Evolutionary conservation across 2,888 invertebrate species (phyloP).

Genomic region (Ganaspis brasiliensis): DNA sequence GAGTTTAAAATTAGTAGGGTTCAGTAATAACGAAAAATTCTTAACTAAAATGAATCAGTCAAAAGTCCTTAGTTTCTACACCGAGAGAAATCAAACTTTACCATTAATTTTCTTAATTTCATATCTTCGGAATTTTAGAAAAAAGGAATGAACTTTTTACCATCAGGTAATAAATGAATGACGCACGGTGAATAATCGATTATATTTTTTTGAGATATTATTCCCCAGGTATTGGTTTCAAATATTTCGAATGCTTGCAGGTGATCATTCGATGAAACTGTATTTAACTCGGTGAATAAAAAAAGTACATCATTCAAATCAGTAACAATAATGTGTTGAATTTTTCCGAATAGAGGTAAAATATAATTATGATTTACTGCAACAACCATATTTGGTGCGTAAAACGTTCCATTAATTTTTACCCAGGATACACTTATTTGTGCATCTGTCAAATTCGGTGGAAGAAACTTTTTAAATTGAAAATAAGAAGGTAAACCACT

Average conservation of each 20-base stretch:
- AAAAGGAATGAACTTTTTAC: background rate
- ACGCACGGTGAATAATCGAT: background rate
- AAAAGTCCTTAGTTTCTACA: background rate
- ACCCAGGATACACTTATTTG: background rate
- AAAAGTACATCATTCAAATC: background rate
- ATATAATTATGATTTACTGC: background rate
- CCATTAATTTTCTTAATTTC: background rate
- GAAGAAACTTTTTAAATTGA: background rate
- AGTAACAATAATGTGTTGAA: background rate
- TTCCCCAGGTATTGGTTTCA: background rate
- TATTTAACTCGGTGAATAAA: background rate
- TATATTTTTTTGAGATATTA: background rate
- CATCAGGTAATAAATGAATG: background rate
- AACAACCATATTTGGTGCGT: constrained; percentile 24
- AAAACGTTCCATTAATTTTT: constrained; percentile 27
- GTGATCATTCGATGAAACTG: background rate
- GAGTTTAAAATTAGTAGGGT: background rate
- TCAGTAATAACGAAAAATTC: background rate
- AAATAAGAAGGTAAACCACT: background rate
- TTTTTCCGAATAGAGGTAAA: background rate
- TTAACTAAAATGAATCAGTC: background rate
- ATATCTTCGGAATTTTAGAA: background rate
- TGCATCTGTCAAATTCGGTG: background rate
- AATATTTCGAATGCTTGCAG: background rate
- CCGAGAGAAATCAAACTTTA: background rate